A percentile compares a stretch with the other conserved stretches of the same genome.
Conservation (phyloP, 2,797 vertebrate species). For the Acropternis orthonyx region DNA sequence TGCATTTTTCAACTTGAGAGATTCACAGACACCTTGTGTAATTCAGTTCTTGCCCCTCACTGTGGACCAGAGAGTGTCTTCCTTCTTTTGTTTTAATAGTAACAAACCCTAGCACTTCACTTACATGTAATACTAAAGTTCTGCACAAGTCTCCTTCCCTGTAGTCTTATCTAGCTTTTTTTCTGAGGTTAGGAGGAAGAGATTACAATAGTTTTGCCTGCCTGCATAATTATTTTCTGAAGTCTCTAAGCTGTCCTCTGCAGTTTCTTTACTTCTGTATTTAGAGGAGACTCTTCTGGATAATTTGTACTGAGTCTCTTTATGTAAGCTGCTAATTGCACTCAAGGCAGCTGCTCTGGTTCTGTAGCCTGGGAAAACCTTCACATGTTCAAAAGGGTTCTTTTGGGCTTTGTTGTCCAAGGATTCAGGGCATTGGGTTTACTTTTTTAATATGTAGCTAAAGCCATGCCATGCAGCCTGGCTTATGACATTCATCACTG, state of each 20-base stretch:
- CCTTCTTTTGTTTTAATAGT: background rate
- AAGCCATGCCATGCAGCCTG: background rate
- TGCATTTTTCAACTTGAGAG: conserved; percentile 7
- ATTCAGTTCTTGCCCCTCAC: background rate
- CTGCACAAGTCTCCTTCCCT: background rate
- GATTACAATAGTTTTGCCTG: background rate
- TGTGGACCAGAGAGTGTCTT: background rate
- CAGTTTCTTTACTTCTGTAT: background rate
- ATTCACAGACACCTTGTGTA: background rate
- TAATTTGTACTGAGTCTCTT: background rate
- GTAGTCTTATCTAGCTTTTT: background rate
- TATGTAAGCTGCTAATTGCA: conserved; percentile 6
- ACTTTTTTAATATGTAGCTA: background rate
- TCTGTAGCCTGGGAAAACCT: background rate
- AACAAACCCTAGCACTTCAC: background rate
- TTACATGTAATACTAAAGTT: background rate
- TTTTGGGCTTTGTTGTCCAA: background rate
- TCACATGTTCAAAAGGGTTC: background rate
- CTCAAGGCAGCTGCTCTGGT: background rate
- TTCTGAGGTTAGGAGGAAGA: background rate
- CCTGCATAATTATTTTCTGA: background rate
- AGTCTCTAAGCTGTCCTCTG: background rate
- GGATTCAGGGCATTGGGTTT: background rate
- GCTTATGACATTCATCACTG: background rate
- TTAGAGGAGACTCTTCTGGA: background rate